These are phyloP conservation scores for Chironomus tentans DNA, from an alignment of 2,888 invertebrate genomes.

Conservation along the genomic window DNA sequence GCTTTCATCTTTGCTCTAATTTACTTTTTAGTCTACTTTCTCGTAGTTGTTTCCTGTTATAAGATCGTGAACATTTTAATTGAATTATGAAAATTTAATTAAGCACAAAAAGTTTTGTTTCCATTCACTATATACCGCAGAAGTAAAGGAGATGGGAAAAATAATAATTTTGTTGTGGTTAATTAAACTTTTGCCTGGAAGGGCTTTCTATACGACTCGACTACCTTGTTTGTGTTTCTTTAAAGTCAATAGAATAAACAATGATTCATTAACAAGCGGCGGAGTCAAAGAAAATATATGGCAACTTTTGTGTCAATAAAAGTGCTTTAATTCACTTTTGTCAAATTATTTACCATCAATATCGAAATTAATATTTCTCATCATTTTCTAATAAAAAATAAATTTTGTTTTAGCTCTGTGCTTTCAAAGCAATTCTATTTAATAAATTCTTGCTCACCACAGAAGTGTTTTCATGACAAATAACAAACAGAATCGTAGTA, in stretches of 20 bases:
- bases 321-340: too few species aligned
- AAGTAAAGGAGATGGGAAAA: not conserved
- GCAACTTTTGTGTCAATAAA: too few species aligned
- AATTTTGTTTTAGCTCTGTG: too few species aligned
- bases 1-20: not conserved
- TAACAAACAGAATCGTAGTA: too few species aligned
- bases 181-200: not conserved
- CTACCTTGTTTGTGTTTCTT: too few species aligned
- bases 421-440: too few species aligned
- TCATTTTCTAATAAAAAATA: too few species aligned
- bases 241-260: not conserved
- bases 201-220: not conserved
- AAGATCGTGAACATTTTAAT: not conserved
- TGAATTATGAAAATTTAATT: slow-evolving; percentile 6
- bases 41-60: not conserved
- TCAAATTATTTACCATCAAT: too few species aligned
- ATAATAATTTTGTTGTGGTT: not conserved
- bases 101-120: not conserved
- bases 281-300: not conserved
- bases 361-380: too few species aligned
- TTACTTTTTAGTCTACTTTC: not conserved
- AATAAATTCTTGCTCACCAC: too few species aligned
- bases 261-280: not conserved
- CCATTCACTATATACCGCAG: not conserved
- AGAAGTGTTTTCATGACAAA: too few species aligned